These are phyloP conservation scores for Teinopalpus imperialis DNA, from an alignment of 2,888 invertebrate genomes.

Conservation along the genomic window DNA sequence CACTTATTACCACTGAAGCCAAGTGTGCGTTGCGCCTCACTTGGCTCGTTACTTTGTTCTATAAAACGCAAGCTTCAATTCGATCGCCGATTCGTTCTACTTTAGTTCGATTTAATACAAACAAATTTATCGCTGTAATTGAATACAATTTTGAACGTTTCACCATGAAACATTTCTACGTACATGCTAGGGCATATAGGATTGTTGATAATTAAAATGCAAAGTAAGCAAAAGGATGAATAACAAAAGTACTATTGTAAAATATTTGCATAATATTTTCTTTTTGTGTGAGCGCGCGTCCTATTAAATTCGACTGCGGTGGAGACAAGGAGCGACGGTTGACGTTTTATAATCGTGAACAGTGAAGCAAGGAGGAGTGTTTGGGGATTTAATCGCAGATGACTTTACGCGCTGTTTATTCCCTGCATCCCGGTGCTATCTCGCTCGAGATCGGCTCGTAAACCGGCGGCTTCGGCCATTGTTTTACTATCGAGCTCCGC, in stretches of 20 bases:
- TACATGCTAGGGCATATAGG: too few species aligned
- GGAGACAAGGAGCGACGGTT: constrained; percentile 12
- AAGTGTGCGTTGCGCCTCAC: constrained; percentile 28
- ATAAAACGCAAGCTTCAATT: background rate
- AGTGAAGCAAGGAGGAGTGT: constrained; percentile 28
- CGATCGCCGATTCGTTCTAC: background rate
- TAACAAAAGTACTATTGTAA: background rate
- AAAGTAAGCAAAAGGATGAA: too few species aligned
- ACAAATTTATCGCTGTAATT: too few species aligned
- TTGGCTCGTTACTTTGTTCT: constrained; percentile 27
- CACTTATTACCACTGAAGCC: constrained; percentile 31
- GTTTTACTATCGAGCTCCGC: constrained; percentile 57
- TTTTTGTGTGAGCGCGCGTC: background rate
- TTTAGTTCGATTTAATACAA: background rate
- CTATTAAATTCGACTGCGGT: constrained; percentile 16
- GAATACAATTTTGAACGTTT: too few species aligned
- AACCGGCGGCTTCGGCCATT: constrained; percentile 57
- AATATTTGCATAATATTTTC: background rate
- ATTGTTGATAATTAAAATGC: too few species aligned
- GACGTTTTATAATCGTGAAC: constrained; percentile 18
- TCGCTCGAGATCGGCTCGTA: constrained; percentile 56
- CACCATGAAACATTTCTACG: too few species aligned
- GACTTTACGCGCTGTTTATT: constrained; percentile 64
- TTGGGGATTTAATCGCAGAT: constrained; percentile 42
- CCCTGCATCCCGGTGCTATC: constrained; percentile 49